Evolutionary conservation across 2,113 vertebrate species (phyloP), one percentile per base, ranked within the genome.

Genomic region (Murina feae): DNA sequence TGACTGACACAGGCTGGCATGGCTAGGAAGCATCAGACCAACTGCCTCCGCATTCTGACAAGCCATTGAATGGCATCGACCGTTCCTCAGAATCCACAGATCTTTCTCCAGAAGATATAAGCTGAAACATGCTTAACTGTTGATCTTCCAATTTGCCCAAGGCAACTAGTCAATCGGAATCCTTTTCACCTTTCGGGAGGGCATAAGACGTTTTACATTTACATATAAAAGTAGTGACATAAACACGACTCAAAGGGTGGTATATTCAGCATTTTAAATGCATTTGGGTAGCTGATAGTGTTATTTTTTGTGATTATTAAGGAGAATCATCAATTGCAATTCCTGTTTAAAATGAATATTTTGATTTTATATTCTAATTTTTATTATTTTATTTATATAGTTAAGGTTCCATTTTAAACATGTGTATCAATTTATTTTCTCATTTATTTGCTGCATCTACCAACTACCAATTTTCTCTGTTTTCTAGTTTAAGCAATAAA

Each of bases 71-170:
- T 69, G 25, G 11, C 71, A 94, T 72, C 25, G 76, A 84, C 76
- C 75, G 74, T n/a, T 53, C 55, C 76, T 95, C 30, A 90, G 69
- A 32, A 9, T 82, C 82, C 39, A 30, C 10, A 42, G 65, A 71
- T 28, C 23, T 71, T 94, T 95, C 53, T 60, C 1, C 3, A n/a
- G 37, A 89, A 74, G 83, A 86, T 86, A 42, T 55, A 94, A 87
- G 5, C 16, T 44, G 60, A 95, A 80, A 49, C 92, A 60, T 86
- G 91, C 79, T 94, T 90, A 95, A 94, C 87, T 42, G n/a, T 86
- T 88, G 76, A 53, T 60, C 14, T 83, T 79, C 78, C 13, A 23
- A 9, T 90, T 58, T 63, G 63, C 28, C 14, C 39, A 75, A 42
- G 30, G 51, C 18, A 89, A 71, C 42, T 63, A 25, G 65, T 86